Conservation (phyloP, 2,113 vertebrate genomes). For the Actenoides hombroni region DNA sequence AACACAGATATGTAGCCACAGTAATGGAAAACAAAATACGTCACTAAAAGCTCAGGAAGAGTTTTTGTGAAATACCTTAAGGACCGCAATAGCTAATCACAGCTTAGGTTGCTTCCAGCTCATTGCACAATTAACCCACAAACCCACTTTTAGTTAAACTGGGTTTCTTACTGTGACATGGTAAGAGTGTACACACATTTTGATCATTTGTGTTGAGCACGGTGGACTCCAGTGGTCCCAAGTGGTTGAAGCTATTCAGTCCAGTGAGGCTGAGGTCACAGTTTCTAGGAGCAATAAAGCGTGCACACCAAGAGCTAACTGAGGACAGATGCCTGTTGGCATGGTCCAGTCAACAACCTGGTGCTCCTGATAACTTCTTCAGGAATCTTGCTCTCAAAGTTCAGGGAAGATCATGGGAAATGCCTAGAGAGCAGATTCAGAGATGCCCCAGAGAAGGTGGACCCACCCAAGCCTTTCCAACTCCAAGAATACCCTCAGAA, state of each 20-base stretch:
- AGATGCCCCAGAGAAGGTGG: neutral
- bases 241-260: neutral
- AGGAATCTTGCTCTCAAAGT: neutral
- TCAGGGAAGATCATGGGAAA: neutral
- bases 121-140: neutral
- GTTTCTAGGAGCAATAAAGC: neutral
- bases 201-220: neutral
- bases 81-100: neutral
- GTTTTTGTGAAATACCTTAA: neutral
- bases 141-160: neutral
- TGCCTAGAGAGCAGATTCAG: neutral
- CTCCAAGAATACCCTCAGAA: neutral
- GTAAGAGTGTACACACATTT: accelerated
- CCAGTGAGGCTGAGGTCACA: neutral
- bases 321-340: accelerated
- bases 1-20: neutral
- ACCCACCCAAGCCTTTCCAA: neutral
- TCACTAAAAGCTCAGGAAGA: neutral
- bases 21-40: neutral
- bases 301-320: neutral
- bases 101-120: neutral
- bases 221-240: neutral
- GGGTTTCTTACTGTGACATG: accelerated
- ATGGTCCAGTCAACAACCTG: neutral
- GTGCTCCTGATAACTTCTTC: neutral